These are phyloP conservation scores for Corythoichthys intestinalis DNA, from an alignment of 2,113 vertebrate species.

Conservation along the genomic window DNA sequence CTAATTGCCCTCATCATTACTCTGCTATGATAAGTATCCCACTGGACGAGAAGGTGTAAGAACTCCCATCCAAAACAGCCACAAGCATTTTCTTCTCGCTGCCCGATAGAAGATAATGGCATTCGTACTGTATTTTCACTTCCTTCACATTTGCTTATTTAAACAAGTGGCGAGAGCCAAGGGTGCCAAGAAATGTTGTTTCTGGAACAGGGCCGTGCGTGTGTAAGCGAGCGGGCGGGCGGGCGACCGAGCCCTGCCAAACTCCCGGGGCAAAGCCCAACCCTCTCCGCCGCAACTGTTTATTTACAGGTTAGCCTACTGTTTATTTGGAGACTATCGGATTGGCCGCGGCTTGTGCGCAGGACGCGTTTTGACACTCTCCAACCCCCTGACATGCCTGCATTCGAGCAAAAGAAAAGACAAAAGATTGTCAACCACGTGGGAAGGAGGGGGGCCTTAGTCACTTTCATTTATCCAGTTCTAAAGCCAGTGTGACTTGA, in stretches of 20 bases:
- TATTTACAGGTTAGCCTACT: slow-evolving; percentile 69
- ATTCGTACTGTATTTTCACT: slow-evolving; percentile 51
- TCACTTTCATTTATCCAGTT: too few relatives aligned
- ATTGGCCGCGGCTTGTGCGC: slow-evolving; percentile 52
- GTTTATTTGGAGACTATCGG: slow-evolving; percentile 67
- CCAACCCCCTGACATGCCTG: neutral
- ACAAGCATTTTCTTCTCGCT: slow-evolving; percentile 43
- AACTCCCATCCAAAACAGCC: slow-evolving; percentile 60
- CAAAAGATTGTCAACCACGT: neutral
- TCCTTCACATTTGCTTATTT: slow-evolving; percentile 70
- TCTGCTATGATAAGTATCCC: slow-evolving; percentile 66
- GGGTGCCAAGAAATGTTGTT: slow-evolving; percentile 71
- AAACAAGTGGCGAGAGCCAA: slow-evolving; percentile 68
- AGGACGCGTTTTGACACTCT: slow-evolving; percentile 44
- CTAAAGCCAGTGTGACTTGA: too few relatives aligned
- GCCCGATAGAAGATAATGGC: slow-evolving; percentile 60
- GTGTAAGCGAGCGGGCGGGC: neutral
- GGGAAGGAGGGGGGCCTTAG: too few relatives aligned
- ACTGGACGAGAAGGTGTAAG: slow-evolving; percentile 63
- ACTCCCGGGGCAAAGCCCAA: slow-evolving; percentile 62
- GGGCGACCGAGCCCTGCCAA: slow-evolving; percentile 57
- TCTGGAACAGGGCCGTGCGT: slow-evolving; percentile 60
- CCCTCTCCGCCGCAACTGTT: slow-evolving; percentile 66
- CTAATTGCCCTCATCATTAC: slow-evolving; percentile 64
- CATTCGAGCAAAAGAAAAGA: neutral